Percentiles rank a stretch among this genome's conserved stretches.
phyloP scores from a whole-genome alignment of 2,797 vertebrate species.

The Liparis tanakae region DNA sequence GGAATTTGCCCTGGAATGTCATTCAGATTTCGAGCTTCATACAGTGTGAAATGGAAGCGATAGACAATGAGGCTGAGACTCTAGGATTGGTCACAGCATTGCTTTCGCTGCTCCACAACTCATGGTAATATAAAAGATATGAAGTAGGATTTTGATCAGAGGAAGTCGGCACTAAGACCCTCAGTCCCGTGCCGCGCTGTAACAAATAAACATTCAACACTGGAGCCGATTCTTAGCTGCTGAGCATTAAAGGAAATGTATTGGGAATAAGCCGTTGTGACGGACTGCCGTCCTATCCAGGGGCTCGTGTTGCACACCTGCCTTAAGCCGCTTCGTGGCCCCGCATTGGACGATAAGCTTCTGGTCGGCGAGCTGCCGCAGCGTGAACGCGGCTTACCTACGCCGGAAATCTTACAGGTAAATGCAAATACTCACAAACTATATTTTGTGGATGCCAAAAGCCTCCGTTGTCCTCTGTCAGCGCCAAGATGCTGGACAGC shows the following conservation, averaged over 20 bases:
- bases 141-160: constrained; percentile 47
- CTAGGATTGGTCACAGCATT: constrained; percentile 56
- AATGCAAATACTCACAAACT: constrained; percentile 47
- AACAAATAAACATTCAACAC: constrained; percentile 17
- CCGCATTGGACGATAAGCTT: constrained; percentile 62
- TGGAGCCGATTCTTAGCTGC: constrained; percentile 2
- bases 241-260: constrained; percentile 44
- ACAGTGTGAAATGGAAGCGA: constrained; percentile 71
- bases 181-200: constrained; percentile 12
- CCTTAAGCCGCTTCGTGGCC: constrained; percentile 62
- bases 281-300: constrained; percentile 51
- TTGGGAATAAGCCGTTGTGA: constrained; percentile 54
- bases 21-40: constrained; percentile 57
- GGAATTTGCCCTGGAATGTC: constrained; percentile 39
- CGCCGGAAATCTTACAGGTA: constrained; percentile 34
- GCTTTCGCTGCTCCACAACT: constrained; percentile 52
- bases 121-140: constrained; percentile 25
- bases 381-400: constrained; percentile 50
- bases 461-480: background rate
- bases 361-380: constrained; percentile 50
- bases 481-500: background rate
- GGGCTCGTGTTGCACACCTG: constrained; percentile 63
- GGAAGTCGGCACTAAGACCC: constrained; percentile 10
- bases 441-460: constrained; percentile 22
- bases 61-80: constrained; percentile 45